Percentiles rank a stretch among this genome's conserved stretches.
These are phyloP conservation scores for Catharus bicknelli DNA, from an alignment of 2,113 vertebrate genomes.

Conservation along the genomic window DNA sequence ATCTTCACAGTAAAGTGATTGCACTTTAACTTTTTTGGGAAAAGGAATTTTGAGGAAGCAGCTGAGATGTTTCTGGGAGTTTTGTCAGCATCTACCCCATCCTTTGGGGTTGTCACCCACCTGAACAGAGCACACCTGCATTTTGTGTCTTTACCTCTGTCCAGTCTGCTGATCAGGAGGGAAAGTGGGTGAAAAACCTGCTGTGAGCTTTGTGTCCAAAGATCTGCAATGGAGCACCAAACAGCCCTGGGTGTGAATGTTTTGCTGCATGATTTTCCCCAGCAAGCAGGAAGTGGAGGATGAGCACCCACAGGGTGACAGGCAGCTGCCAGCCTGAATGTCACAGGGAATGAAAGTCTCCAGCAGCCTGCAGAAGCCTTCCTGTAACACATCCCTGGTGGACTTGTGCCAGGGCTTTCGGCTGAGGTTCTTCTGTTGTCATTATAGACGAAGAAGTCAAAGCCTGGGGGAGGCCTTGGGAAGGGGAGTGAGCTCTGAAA, in stretches of 20 bases:
- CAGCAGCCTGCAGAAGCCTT: not conserved
- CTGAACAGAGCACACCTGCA: not conserved
- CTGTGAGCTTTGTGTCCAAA: not conserved
- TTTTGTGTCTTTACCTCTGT: not conserved
- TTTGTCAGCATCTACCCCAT: accelerated
- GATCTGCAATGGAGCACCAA: not conserved
- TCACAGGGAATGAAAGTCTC: not conserved
- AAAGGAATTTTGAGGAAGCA: not conserved
- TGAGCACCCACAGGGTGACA: not conserved
- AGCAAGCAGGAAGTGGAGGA: not conserved
- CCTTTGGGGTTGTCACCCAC: accelerated
- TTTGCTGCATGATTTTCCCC: not conserved
- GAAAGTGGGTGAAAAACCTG: accelerated
- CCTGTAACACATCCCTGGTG: not conserved
- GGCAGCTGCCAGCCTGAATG: not conserved
- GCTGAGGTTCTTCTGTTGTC: conserved; percentile 17
- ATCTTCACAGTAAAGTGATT: not conserved
- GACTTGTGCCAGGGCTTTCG: not conserved
- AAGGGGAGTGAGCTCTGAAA: not conserved
- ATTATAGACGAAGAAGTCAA: conserved; percentile 6
- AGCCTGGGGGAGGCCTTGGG: not conserved
- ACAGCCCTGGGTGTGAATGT: accelerated
- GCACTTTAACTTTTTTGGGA: not conserved
- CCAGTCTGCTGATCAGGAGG: not conserved
- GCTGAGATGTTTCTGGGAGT: accelerated